Evolutionary conservation across 2,113 vertebrate genomes (phyloP).

Genomic region (Stigmatopora nigra): DNA sequence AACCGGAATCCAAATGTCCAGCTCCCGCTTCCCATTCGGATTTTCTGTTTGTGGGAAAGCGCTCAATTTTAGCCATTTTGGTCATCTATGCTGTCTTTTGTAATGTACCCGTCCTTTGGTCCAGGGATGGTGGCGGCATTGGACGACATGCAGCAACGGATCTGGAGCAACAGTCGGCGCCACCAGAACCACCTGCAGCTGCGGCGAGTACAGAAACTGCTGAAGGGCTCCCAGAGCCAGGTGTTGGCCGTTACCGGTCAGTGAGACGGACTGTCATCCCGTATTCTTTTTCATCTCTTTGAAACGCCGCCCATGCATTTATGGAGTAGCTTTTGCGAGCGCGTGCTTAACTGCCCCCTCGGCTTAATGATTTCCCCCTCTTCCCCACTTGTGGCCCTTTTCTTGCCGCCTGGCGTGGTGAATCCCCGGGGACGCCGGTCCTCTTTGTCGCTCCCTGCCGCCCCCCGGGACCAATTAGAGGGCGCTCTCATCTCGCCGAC

Average conservation of each 20-base stretch:
- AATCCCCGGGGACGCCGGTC: conserved; percentile 78
- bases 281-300: conserved; percentile 80
- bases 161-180: conserved; percentile 68
- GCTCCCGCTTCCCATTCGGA: conserved; percentile 52
- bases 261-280: conserved; percentile 75
- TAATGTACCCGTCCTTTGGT: conserved; percentile 18
- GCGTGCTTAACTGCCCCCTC: conserved; percentile 9
- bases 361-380: conserved; percentile 15
- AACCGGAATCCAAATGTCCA: conserved; percentile 48
- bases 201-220: conserved; percentile 78
- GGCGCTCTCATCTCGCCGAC: conserved; percentile 84
- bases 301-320: conserved; percentile 31
- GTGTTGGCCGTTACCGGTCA: conserved; percentile 85
- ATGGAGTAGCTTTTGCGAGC: too few relatives aligned
- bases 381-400: conserved; percentile 65
- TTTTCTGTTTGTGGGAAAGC: conserved; percentile 16
- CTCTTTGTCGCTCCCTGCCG: conserved; percentile 81
- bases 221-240: conserved; percentile 81
- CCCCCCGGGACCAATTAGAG: conserved; percentile 94
- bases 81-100: not conserved
- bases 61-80: not conserved
- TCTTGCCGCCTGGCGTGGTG: conserved; percentile 69
- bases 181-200: conserved; percentile 84
- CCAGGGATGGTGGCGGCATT: conserved; percentile 64
- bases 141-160: conserved; percentile 62